Base-by-base conservation (phyloP, 2,113 vertebrate species). In the Poicephalus gulielmi region DNA sequence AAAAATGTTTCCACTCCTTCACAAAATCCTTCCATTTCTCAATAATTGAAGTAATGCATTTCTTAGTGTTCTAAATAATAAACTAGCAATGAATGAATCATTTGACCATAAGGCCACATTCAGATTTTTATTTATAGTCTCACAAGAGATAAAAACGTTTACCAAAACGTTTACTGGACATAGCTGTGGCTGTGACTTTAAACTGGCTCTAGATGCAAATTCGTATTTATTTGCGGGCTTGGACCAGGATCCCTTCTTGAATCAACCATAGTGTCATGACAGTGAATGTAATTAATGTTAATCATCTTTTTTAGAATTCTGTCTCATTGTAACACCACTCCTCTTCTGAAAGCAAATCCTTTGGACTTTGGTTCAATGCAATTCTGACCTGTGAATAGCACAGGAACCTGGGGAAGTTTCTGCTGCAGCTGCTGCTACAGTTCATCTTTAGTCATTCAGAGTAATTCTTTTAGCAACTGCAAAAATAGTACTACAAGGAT, bases 31-130 rank as follows among this genome's bases (percentile, higher is more conserved):
- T 93, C 59, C 1, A 28, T 93, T 55, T 96, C 66, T 92, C 74
- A 95, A 64, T 95, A 89, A 91, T 95, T 96, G 85, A 97, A 96
- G 78, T 91, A 95, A 92, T 35, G 71, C 22, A 78, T 66, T 96
- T 88, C 86, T 97, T 84, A 94, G 76, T 92, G 16, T 88, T 95
- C 66, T 97, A 96, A 97, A 97, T 96, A 97, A 96, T 97, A 95
- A 83, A 96, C 60, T 86, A 90, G 64, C 47, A 19, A 96, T 96
- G 24, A 98, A 97, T 96, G 97, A 97, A 95, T 96, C 28, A 97
- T 97, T 97, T 94, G 55, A 88, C 86, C 68, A 66, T 60, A 87
- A 97, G 92, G 47, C 15, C 39, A 84, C 76, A 83, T 60, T 86
- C 55, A 75, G 67, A 94, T 95, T 97, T 96, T 96, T 97, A 94